These are phyloP conservation scores for Hycleus cichorii DNA, from an alignment of 1,140 invertebrate species.

Conservation along the genomic window DNA sequence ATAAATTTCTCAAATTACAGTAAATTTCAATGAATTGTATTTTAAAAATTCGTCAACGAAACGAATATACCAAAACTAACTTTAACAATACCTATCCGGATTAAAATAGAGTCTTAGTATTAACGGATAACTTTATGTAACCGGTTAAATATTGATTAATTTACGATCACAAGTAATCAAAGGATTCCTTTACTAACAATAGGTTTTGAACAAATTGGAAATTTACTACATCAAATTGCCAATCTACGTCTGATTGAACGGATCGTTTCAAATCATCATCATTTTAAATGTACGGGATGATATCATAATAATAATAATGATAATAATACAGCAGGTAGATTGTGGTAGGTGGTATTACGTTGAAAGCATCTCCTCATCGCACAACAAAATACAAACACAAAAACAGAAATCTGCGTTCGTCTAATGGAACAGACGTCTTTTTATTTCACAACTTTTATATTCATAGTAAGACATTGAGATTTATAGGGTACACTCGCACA, in stretches of 20 bases:
- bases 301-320: not conserved
- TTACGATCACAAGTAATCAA: no score
- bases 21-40: no score
- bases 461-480: constrained; percentile 28
- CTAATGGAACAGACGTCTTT: constrained; percentile 28
- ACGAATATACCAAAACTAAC: no score
- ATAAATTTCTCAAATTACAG: no score
- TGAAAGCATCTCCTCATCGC: constrained; percentile 28
- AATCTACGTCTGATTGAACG: not conserved
- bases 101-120: no score
- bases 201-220: no score
- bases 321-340: constrained; percentile 4
- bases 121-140: no score
- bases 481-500: constrained; percentile 25
- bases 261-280: not conserved
- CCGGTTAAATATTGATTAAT: no score
- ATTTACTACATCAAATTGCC: no score
- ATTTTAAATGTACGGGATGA: not conserved
- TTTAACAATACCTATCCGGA: no score
- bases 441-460: constrained; percentile 25
- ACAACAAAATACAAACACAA: constrained; percentile 6
- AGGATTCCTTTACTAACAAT: no score
- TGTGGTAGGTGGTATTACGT: constrained; percentile 20
- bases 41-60: no score
- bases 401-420: constrained; percentile 1